Evolutionary conservation across 2,797 vertebrate species (phyloP).

Genomic region (Nothura maculosa): DNA sequence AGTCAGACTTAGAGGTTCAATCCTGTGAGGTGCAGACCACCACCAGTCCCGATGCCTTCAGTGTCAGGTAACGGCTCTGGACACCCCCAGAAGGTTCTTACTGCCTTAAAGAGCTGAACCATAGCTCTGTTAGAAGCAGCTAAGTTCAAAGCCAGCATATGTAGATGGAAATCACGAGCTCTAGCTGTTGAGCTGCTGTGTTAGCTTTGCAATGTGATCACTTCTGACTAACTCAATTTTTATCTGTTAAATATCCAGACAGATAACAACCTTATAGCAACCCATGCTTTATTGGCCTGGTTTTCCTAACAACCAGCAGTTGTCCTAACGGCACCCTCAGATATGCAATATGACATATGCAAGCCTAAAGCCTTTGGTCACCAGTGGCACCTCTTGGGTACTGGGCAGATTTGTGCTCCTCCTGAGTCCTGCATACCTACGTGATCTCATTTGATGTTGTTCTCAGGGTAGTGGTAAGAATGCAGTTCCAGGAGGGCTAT

Average conservation of each 20-base stretch:
- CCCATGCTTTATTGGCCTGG: not conserved
- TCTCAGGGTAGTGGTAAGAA: not conserved
- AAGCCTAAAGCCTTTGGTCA: not conserved
- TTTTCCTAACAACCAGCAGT: not conserved
- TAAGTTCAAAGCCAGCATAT: not conserved
- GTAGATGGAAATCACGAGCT: not conserved
- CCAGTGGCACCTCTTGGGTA: not conserved
- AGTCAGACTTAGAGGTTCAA: rapidly evolving
- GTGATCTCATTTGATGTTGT: not conserved
- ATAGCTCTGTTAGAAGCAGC: not conserved
- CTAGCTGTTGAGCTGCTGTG: not conserved
- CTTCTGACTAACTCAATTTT: not conserved
- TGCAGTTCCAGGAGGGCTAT: not conserved
- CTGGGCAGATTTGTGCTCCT: not conserved
- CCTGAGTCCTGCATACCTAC: not conserved
- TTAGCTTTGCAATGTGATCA: not conserved
- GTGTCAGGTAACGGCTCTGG: not conserved
- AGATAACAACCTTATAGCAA: not conserved
- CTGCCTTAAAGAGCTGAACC: not conserved
- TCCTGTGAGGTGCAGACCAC: not conserved
- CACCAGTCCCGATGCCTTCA: not conserved
- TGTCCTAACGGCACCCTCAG: not conserved
- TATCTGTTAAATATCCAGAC: not conserved
- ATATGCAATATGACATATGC: not conserved
- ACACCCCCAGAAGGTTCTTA: rapidly evolving